Conservation (phyloP, 2,113 vertebrate species). For the Lagopus muta region DNA sequence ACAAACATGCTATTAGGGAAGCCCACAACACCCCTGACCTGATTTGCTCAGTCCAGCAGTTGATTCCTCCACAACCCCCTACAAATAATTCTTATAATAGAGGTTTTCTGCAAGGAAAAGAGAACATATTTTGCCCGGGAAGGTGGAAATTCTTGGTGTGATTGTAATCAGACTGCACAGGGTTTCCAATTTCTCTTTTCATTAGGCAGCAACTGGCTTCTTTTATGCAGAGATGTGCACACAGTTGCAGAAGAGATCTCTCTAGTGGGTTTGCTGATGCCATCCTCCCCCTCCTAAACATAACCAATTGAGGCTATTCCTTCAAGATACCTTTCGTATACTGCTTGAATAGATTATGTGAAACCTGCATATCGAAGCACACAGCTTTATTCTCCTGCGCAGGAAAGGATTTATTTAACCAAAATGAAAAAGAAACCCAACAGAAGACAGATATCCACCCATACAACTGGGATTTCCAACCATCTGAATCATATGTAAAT, state of each 20-base stretch:
- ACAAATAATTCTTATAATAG: background rate
- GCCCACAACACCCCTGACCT: background rate
- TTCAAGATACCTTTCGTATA: background rate
- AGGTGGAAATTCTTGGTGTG: background rate
- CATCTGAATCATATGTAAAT: constrained; percentile 20
- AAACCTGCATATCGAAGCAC: background rate
- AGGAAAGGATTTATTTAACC: constrained; percentile 6
- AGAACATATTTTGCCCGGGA: background rate
- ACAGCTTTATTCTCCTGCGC: constrained; percentile 1
- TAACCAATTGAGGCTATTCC: background rate
- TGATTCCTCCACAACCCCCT: background rate
- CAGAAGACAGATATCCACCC: background rate
- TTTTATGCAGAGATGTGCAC: background rate
- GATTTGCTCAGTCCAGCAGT: background rate
- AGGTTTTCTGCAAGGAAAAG: background rate
- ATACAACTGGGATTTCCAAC: constrained; percentile 38
- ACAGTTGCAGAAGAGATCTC: background rate
- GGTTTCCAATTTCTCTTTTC: constrained; percentile 18
- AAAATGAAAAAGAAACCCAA: background rate
- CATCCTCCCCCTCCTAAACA: constrained; percentile 21
- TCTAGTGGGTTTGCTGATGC: constrained; percentile 12
- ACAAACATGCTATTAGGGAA: rapidly evolving
- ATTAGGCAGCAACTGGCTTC: background rate
- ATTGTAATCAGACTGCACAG: background rate
- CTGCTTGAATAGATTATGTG: background rate